phyloP scores from a whole-genome alignment of 2,113 vertebrate genomes.

The Crotophaga sulcirostris region DNA sequence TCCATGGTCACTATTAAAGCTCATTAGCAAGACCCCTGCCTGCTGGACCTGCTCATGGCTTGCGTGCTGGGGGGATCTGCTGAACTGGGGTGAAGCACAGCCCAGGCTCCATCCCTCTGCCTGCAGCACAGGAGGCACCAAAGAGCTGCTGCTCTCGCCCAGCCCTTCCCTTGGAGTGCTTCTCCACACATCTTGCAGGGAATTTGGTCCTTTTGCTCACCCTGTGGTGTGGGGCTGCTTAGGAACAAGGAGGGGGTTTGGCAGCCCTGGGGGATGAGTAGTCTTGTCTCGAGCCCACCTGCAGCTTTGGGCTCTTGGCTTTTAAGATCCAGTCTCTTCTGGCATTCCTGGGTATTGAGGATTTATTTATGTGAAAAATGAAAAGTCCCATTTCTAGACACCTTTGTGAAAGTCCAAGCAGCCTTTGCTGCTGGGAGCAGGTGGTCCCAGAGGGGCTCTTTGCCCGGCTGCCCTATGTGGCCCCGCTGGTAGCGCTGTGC shows the following conservation, averaged over 20 bases:
- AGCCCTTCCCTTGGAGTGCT: not conserved
- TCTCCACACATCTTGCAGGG: fast-evolving
- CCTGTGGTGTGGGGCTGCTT: not conserved
- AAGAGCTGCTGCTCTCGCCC: fast-evolving
- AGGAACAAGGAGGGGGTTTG: not conserved
- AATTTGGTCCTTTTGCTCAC: not conserved
- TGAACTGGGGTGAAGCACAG: not conserved
- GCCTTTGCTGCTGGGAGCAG: not conserved
- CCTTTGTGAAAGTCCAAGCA: not conserved
- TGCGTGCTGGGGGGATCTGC: not conserved
- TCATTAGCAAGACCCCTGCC: not conserved
- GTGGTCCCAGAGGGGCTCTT: fast-evolving
- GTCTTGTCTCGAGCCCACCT: not conserved
- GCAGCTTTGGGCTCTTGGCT: not conserved
- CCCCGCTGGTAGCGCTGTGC: fast-evolving
- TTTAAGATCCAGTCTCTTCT: not conserved
- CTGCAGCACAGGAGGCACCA: fast-evolving
- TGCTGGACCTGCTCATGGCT: not conserved
- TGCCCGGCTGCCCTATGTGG: fast-evolving
- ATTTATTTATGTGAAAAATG: not conserved
- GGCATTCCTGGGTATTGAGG: not conserved
- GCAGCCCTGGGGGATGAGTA: fast-evolving
- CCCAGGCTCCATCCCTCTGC: not conserved
- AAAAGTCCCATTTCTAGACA: not conserved
- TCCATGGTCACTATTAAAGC: not conserved